Conservation (phyloP, 1,140 invertebrate species). For the Adelges cooleyi region DNA sequence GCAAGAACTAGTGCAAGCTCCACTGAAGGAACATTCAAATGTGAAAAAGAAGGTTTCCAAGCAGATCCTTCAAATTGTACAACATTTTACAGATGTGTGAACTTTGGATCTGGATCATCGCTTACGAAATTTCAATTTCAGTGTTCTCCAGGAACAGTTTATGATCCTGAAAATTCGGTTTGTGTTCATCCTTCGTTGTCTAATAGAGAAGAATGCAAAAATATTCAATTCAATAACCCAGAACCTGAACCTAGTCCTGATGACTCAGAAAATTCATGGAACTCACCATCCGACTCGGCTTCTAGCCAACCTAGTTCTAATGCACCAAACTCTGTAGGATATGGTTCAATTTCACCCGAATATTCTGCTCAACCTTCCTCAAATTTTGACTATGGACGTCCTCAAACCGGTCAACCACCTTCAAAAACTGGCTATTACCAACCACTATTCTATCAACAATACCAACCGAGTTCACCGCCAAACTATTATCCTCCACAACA, state of each 20-base stretch:
- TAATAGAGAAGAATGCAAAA: conserved; percentile 43
- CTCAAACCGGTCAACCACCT: conserved; percentile 1
- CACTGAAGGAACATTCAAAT: conserved; percentile 37
- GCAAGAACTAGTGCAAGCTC: neutral
- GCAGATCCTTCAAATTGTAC: conserved; percentile 45
- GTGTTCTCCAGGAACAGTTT: conserved; percentile 58
- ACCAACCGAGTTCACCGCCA: neutral
- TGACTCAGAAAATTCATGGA: neutral
- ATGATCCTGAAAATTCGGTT: conserved; percentile 49
- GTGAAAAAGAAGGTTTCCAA: conserved; percentile 47
- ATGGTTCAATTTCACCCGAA: neutral
- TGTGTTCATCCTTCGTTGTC: conserved; percentile 56
- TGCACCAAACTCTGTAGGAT: neutral
- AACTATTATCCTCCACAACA: conserved; percentile 4
- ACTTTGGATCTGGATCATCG: conserved; percentile 37
- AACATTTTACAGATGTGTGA: conserved; percentile 48
- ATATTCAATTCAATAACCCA: neutral
- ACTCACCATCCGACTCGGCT: neutral
- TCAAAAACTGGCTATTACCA: conserved; percentile 9
- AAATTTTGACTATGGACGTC: conserved; percentile 5
- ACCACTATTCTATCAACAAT: neutral
- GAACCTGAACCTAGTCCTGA: conserved; percentile 12
- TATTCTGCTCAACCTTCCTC: neutral
- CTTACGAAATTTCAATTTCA: conserved; percentile 48
- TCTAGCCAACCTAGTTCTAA: neutral